Percentiles rank a stretch among this genome's conserved stretches.
These are phyloP conservation scores for Cyprinodon tularosa DNA, from an alignment of 2,113 vertebrate species.

Conservation along the genomic window DNA sequence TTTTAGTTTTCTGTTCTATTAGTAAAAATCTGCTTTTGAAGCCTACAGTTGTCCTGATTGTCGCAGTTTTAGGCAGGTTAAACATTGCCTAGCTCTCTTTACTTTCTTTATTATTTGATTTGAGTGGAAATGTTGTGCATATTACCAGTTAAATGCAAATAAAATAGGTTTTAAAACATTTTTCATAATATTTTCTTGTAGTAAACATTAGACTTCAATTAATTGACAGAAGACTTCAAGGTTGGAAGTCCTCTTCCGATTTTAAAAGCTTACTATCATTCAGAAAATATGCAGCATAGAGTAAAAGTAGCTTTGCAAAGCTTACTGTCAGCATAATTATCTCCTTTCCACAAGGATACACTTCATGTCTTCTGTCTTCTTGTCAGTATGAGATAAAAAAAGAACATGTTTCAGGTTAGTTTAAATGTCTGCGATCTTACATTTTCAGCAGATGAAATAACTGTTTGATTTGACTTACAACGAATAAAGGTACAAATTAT, in stretches of 20 bases:
- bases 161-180: neutral
- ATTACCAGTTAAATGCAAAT: neutral
- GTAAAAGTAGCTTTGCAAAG: slow-evolving; percentile 36
- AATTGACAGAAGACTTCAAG: slow-evolving; percentile 7
- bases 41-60: too few relatives aligned
- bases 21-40: too few relatives aligned
- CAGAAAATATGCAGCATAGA: slow-evolving; percentile 27
- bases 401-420: slow-evolving; percentile 35
- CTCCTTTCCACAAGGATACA: slow-evolving; percentile 41
- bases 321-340: slow-evolving; percentile 52
- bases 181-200: neutral
- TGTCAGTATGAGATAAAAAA: slow-evolving; percentile 39
- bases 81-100: neutral
- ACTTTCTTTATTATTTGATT: neutral
- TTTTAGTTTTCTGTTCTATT: too few relatives aligned
- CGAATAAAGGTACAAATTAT: slow-evolving; percentile 1
- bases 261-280: slow-evolving; percentile 39
- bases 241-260: neutral
- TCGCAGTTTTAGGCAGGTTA: too few relatives aligned
- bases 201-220: neutral
- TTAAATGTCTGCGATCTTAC: slow-evolving; percentile 2
- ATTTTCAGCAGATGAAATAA: slow-evolving; percentile 22
- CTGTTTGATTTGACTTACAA: neutral
- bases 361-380: slow-evolving; percentile 47
- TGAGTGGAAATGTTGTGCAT: neutral